Percentiles rank a stretch among this genome's conserved stretches.
These are phyloP conservation scores for Hyperoplus immaculatus DNA, from an alignment of 2,797 vertebrate species.

Conservation along the genomic window DNA sequence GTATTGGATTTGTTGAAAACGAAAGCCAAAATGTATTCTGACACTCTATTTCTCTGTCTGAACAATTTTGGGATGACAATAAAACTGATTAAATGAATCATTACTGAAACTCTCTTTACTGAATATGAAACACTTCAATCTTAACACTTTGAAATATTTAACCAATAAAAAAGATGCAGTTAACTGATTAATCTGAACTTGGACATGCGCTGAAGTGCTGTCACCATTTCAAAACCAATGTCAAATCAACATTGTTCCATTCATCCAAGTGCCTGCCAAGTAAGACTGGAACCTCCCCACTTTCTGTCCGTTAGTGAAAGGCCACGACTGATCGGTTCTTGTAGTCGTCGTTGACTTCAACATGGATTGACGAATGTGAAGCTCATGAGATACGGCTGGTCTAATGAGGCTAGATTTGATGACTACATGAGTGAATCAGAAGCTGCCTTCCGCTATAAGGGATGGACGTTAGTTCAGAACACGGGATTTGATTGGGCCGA, in stretches of 20 bases:
- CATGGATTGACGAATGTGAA: too few species aligned
- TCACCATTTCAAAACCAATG: background rate
- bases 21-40: constrained; percentile 64
- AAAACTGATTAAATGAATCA: constrained; percentile 46
- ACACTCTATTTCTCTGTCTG: constrained; percentile 56
- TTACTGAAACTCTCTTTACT: constrained; percentile 23
- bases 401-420: too few species aligned
- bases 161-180: background rate
- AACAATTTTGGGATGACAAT: constrained; percentile 67
- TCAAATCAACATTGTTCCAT: background rate
- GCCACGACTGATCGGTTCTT: too few species aligned
- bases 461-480: too few species aligned
- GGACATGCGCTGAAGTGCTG: background rate
- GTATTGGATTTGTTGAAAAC: constrained; percentile 65
- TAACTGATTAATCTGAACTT: background rate
- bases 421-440: too few species aligned
- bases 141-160: background rate
- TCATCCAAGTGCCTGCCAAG: background rate
- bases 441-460: too few species aligned
- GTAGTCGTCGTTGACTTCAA: too few species aligned
- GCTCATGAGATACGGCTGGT: too few species aligned
- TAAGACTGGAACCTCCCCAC: too few species aligned
- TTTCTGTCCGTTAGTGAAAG: too few species aligned
- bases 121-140: background rate
- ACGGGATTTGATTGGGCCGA: too few species aligned